Conservation (phyloP, 2,113 vertebrate genomes). For the Onychorhynchus coronatus region DNA sequence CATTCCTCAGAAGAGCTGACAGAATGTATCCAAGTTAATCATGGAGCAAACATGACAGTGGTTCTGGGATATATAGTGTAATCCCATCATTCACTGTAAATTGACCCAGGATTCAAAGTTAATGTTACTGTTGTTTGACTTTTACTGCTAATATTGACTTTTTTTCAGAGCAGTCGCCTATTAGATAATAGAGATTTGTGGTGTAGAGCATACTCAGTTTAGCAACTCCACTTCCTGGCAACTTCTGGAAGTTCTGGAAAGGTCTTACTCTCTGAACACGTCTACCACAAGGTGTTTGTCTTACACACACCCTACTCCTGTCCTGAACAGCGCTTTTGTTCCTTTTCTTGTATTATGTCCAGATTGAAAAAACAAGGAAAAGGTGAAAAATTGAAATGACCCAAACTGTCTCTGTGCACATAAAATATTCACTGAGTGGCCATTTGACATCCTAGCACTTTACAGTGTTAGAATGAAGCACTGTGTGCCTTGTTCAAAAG, state of each 20-base stretch:
- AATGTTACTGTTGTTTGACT: not conserved
- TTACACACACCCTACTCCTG: not conserved
- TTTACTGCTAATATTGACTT: not conserved
- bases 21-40: not conserved
- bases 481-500: not conserved
- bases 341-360: not conserved
- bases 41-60: not conserved
- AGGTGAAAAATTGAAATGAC: not conserved
- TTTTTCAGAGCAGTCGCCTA: not conserved
- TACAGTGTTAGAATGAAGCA: not conserved
- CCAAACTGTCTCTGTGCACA: not conserved
- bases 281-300: not conserved
- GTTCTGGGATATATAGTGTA: not conserved
- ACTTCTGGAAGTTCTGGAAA: not conserved
- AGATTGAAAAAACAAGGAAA: not conserved
- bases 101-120: not conserved
- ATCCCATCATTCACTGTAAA: not conserved
- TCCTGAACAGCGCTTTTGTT: not conserved
- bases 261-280: not conserved
- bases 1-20: not conserved
- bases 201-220: not conserved
- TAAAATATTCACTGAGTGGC: not conserved
- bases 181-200: not conserved
- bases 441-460: not conserved
- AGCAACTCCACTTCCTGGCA: not conserved